phyloP scores from a whole-genome alignment of 2,797 vertebrate species.

The Semaprochilodus insignis region DNA sequence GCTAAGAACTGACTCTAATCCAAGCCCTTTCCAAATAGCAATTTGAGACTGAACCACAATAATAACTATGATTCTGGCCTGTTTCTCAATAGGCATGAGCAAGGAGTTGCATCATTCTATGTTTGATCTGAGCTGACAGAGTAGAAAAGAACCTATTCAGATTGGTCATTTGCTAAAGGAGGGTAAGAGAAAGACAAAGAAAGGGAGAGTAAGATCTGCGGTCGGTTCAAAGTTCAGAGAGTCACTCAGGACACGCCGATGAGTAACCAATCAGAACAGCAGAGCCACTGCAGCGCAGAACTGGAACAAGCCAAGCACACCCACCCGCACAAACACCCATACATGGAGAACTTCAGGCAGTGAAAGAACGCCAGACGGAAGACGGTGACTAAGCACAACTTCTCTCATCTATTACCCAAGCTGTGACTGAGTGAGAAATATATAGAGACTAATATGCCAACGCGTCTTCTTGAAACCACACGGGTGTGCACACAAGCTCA shows the following conservation, averaged over 20 bases:
- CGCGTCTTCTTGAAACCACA: constrained; percentile 18
- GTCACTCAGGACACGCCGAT: not conserved
- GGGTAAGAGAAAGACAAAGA: not conserved
- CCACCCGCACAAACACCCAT: constrained; percentile 29
- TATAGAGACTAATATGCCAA: constrained; percentile 25
- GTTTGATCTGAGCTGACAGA: not conserved
- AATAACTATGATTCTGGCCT: no score
- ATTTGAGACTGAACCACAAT: not conserved
- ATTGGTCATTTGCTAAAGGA: constrained; percentile 3
- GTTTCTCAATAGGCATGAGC: not conserved
- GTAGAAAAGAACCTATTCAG: not conserved
- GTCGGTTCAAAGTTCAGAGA: constrained; percentile 4
- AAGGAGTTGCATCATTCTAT: not conserved
- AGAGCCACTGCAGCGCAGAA: constrained; percentile 30
- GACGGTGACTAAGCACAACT: not conserved
- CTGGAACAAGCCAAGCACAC: constrained; percentile 21
- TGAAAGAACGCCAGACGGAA: constrained; percentile 11
- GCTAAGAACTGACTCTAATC: not conserved
- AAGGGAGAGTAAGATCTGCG: not conserved
- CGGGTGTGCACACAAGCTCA: not conserved
- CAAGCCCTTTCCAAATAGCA: not conserved
- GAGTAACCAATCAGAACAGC: not conserved
- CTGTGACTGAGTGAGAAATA: constrained; percentile 48
- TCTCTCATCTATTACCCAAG: constrained; percentile 27
- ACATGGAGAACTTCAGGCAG: not conserved